phyloP scores from a whole-genome alignment of 2,888 invertebrate species.

The Pasiphila rectangulata region DNA sequence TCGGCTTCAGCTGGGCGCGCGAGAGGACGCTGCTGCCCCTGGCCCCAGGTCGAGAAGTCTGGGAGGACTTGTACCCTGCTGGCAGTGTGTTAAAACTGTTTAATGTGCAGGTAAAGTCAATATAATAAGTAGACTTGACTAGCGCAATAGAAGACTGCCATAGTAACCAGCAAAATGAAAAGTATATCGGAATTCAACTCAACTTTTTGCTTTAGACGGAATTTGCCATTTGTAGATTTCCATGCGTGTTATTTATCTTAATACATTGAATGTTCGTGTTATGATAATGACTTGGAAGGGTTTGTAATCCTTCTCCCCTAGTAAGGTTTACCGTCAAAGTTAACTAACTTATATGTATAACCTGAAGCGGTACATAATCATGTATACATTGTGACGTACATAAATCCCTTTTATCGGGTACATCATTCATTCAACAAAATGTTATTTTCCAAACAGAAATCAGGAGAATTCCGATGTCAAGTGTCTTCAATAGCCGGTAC shows the following conservation, averaged over 20 bases:
- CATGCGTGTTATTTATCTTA: too few species aligned
- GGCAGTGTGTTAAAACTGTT: constrained; percentile 90
- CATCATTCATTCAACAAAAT: neutral
- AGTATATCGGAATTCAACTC: too few species aligned
- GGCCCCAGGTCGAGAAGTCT: constrained; percentile 87
- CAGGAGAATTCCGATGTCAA: constrained; percentile 88
- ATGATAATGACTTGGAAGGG: too few species aligned
- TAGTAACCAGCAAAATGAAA: neutral
- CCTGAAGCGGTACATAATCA: too few species aligned
- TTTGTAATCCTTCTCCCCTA: too few species aligned
- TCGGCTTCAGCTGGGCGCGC: constrained; percentile 92
- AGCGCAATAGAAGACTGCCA: neutral
- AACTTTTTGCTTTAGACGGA: too few species aligned
- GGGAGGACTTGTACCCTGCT: constrained; percentile 91
- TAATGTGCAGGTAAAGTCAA: constrained; percentile 85
- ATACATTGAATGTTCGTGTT: too few species aligned
- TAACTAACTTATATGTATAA: too few species aligned
- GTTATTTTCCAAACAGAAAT: constrained; percentile 78
- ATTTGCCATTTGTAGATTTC: too few species aligned
- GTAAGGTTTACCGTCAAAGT: too few species aligned
- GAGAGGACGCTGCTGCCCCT: constrained; percentile 87
- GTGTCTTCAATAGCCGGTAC: constrained; percentile 80
- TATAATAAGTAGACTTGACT: too few species aligned
- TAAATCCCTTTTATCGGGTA: neutral
- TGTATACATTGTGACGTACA: neutral